These are phyloP conservation scores for Tenthredo livida DNA, from an alignment of 2,888 invertebrate genomes.

Conservation along the genomic window DNA sequence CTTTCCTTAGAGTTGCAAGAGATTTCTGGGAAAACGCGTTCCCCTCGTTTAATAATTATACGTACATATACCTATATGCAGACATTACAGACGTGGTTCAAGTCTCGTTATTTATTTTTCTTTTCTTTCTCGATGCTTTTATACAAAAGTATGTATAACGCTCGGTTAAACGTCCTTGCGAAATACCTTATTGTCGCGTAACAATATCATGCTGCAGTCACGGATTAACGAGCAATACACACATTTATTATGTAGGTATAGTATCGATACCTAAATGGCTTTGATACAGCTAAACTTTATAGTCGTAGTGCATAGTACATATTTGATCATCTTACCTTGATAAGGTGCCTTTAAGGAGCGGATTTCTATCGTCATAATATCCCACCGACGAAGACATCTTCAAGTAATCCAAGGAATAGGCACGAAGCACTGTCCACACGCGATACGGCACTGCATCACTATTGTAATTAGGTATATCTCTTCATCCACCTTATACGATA, in stretches of 20 bases:
- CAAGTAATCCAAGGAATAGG: constrained; percentile 76
- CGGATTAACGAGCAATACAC: constrained; percentile 25
- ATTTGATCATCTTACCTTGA: constrained; percentile 78
- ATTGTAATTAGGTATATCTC: constrained; percentile 44
- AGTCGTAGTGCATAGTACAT: too few species aligned
- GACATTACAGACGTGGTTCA: too few species aligned
- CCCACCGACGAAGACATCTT: constrained; percentile 78
- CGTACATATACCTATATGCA: too few species aligned
- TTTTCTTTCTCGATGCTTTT: not conserved
- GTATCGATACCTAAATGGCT: not conserved
- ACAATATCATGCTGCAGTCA: not conserved
- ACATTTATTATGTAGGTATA: not conserved
- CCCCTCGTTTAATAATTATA: not conserved
- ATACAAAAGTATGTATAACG: not conserved
- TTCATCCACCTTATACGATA: constrained; percentile 30
- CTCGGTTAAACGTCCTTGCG: constrained; percentile 35
- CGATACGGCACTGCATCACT: constrained; percentile 77
- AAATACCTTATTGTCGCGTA: not conserved
- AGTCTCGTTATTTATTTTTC: not conserved
- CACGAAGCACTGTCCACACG: constrained; percentile 75
- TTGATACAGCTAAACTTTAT: too few species aligned
- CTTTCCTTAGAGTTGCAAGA: constrained; percentile 38
- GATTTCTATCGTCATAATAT: constrained; percentile 81
- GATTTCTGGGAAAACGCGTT: constrained; percentile 4
- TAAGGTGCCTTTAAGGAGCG: constrained; percentile 81